A percentile compares a stretch with the other conserved stretches of the same genome.
Evolutionary conservation across 1,140 invertebrate species (phyloP).

Genomic region (Tyrophagus putrescentiae): DNA sequence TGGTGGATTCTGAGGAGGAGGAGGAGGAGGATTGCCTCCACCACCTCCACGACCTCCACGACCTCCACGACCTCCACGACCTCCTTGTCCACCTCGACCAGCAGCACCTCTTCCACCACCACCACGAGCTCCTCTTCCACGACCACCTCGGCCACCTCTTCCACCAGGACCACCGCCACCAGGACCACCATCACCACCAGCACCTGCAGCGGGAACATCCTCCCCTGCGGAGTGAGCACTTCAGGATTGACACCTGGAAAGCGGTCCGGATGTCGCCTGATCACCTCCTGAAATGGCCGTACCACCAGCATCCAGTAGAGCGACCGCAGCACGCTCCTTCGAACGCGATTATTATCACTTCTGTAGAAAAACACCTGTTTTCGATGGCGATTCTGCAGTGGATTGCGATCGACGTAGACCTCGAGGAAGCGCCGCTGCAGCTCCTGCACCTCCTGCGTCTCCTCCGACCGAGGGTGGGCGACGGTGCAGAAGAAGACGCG

Average conservation of each 20-base stretch:
- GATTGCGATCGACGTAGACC: neutral
- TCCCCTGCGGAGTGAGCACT: neutral
- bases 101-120: neutral
- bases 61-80: too few relatives aligned
- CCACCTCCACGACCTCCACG: neutral
- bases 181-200: too few relatives aligned
- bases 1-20: neutral
- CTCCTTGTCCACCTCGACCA: neutral
- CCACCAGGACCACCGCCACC: neutral
- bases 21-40: too few relatives aligned
- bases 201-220: neutral
- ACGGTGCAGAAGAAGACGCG: too few relatives aligned
- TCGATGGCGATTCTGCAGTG: neutral
- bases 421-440: neutral
- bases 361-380: neutral
- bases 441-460: too few relatives aligned
- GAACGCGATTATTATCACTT: neutral
- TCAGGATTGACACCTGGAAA: neutral
- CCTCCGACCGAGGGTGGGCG: too few relatives aligned
- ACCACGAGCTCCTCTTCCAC: neutral
- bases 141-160: neutral
- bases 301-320: neutral
- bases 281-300: neutral
- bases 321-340: neutral
- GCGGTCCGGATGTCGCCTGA: neutral